phyloP scores from a whole-genome alignment of 1,140 invertebrate genomes.

The Drosophila triauraria region DNA sequence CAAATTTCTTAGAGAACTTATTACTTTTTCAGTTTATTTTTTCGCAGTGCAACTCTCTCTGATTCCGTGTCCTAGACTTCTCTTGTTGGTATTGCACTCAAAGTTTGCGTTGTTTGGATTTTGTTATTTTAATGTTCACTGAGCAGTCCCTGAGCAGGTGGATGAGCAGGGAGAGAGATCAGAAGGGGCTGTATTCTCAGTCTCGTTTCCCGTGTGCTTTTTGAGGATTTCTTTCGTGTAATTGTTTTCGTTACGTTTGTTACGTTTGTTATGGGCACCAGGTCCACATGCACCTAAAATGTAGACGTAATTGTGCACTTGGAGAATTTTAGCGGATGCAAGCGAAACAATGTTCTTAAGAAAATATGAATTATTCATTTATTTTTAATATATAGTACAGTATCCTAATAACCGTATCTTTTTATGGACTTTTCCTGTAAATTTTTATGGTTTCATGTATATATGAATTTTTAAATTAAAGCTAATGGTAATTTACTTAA shows the following conservation, averaged over 20 bases:
- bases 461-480: background rate
- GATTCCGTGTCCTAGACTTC: conserved; percentile 15
- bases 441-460: background rate
- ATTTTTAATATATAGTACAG: background rate
- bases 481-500: too few species aligned
- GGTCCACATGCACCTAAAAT: conserved; percentile 67
- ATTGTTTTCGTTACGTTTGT: conserved; percentile 81
- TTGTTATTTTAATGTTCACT: conserved; percentile 77
- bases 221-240: conserved; percentile 77
- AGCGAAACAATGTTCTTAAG: background rate
- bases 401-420: background rate
- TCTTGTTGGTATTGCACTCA: conserved; percentile 71
- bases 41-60: conserved; percentile 6
- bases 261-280: conserved; percentile 77
- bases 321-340: conserved; percentile 7
- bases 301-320: conserved; percentile 72
- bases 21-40: background rate
- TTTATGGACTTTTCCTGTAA: background rate
- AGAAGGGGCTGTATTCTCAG: conserved; percentile 33
- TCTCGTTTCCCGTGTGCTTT: conserved; percentile 72
- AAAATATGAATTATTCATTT: background rate
- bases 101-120: conserved; percentile 82
- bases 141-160: conserved; percentile 38
- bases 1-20: background rate
- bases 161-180: background rate